These are phyloP conservation scores for Plestiodon gilberti DNA, from an alignment of 2,113 vertebrate species.

Conservation along the genomic window DNA sequence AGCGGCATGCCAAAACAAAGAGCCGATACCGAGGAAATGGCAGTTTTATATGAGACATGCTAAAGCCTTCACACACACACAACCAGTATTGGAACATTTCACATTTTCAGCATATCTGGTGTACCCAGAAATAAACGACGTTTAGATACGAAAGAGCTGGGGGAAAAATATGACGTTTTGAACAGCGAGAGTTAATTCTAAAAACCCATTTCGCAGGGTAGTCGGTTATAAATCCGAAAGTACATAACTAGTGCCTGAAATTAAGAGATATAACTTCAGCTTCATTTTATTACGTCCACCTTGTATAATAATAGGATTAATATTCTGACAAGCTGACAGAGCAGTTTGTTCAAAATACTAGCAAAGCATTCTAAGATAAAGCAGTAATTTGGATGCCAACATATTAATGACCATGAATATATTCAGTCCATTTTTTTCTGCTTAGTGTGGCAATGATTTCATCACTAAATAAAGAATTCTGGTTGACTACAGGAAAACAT, in stretches of 20 bases:
- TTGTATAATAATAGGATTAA: background rate
- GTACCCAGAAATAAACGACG: constrained; percentile 26
- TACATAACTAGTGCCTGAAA: constrained; percentile 11
- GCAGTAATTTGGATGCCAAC: background rate
- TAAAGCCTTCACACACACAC: background rate
- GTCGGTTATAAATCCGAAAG: background rate
- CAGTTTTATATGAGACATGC: constrained; percentile 60
- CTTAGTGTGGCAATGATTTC: background rate
- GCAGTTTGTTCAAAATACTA: background rate
- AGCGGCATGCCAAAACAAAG: constrained; percentile 60
- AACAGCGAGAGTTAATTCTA: background rate
- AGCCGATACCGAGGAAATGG: constrained; percentile 48
- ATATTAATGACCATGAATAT: background rate
- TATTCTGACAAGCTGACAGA: constrained; percentile 15
- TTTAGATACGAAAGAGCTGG: constrained; percentile 39
- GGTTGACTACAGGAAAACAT: constrained; percentile 13
- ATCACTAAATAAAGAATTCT: constrained; percentile 8
- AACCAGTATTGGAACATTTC: constrained; percentile 10
- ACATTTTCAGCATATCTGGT: constrained; percentile 14
- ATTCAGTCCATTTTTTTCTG: background rate
- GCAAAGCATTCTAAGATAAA: background rate
- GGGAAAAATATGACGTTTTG: background rate
- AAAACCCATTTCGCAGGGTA: background rate
- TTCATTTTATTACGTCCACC: constrained; percentile 22
- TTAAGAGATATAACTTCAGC: background rate